Evolutionary conservation across 1,140 invertebrate species (phyloP), one percentile per base, ranked within the genome.

Genomic region (Drosophila dunni): DNA sequence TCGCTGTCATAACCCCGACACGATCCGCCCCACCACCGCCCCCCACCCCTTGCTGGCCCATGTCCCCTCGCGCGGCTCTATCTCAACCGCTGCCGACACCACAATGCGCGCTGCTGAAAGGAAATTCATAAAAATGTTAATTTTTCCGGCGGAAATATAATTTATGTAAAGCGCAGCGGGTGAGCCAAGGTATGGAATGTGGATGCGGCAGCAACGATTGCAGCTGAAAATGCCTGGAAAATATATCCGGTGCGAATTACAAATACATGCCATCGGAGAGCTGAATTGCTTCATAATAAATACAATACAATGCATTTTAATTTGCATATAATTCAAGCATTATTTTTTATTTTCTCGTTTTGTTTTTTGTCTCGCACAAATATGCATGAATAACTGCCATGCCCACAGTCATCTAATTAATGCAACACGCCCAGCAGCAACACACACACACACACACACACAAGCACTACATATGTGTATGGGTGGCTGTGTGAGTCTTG

Each of bases 101-200:
- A 80, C 84, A 89, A 89, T 84, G 77, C 84, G 68, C 77, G 81
- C 62, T 75, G 75, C 73, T 89, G 85, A 89, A 89, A 89, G 84
- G 84, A 89, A 89, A 89, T 89, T 89, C 84, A 89, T 89, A 89
- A 89, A 89, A 89, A 89, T 89, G 84, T 89, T 89, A 89, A 89
- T 89, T 89, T 89, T 89, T 89, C 84, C 84, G 84, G 71, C 84
- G 84, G 84, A 89, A 89, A 89, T 89, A 89, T 89, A 89, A 89
- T 89, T 89, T 89, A 89, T 89, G 84, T 89, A 89, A 89, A 89
- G 80, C 84, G 85, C 82, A 85, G 83, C 73, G 84, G 85, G 84
- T 82, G 76, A 88, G 75, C 75, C 63, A 65, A 74, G 63, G 78
- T 82, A 63, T 63, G 65, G 69, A 50, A 44, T 51, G 50, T 29